A percentile compares a stretch with the other conserved stretches of the same genome.
phyloP scores from a whole-genome alignment of 2,888 invertebrate species.

The Pristionchus arcanus region DNA sequence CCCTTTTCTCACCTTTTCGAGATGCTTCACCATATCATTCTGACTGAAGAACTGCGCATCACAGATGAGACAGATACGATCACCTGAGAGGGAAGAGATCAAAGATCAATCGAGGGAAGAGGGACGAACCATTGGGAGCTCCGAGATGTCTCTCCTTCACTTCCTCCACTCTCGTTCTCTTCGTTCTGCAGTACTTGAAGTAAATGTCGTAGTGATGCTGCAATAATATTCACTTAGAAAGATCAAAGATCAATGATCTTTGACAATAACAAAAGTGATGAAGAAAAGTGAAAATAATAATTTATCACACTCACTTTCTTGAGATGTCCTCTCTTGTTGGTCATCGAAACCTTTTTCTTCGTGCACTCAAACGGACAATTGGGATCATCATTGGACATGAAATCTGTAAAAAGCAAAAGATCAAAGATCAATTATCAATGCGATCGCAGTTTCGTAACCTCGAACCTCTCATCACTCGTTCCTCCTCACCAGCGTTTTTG shows the following conservation, averaged over 20 bases:
- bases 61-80: constrained; percentile 21
- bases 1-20: background rate
- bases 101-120: background rate
- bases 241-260: background rate
- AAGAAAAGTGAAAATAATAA: background rate
- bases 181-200: constrained; percentile 5
- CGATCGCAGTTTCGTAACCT: background rate
- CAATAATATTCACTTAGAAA: background rate
- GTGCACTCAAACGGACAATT: background rate
- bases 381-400: background rate
- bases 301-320: background rate
- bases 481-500: background rate
- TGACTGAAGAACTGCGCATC: background rate
- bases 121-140: background rate
- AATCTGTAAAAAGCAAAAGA: background rate
- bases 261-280: background rate
- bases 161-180: background rate
- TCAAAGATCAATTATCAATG: background rate
- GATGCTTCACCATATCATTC: constrained; percentile 1
- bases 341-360: background rate
- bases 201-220: constrained; percentile 16
- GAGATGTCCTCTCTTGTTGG: background rate
- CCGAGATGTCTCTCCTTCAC: background rate
- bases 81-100: constrained; percentile 4
- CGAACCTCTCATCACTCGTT: constrained; percentile 1